Percentiles rank a stretch among this genome's conserved stretches.
Evolutionary conservation across 2,888 invertebrate genomes (phyloP).

Genomic region (Lamellibrachia satsuma): DNA sequence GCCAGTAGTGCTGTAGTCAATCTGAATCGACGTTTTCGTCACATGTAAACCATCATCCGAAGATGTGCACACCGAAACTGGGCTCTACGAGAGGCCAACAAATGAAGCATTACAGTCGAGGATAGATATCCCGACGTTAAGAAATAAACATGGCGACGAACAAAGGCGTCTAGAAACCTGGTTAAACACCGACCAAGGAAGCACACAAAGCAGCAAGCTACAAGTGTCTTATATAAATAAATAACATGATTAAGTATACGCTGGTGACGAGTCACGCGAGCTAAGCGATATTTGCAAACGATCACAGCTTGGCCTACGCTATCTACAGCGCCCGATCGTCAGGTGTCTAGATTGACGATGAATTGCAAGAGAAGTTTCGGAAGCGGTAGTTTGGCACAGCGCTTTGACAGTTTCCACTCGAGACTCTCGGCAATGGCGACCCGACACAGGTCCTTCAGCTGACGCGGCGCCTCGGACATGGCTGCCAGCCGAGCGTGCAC

Average conservation of each 20-base stretch:
- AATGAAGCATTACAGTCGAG: background rate
- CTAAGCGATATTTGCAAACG: background rate
- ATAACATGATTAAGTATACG: background rate
- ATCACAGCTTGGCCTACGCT: conserved; percentile 1
- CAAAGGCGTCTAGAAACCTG: background rate
- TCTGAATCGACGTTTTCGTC: background rate
- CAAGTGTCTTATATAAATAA: background rate
- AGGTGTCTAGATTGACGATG: background rate
- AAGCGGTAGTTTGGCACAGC: conserved; percentile 39
- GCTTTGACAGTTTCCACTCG: conserved; percentile 39
- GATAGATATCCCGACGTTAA: background rate
- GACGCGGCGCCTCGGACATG: conserved; percentile 33
- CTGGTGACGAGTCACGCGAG: background rate
- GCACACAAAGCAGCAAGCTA: background rate
- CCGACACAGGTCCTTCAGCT: conserved; percentile 39
- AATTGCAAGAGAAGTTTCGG: conserved; percentile 41
- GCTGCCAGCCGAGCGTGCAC: conserved; percentile 24
- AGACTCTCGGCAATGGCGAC: conserved; percentile 39
- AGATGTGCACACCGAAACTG: background rate
- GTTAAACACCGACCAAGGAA: background rate
- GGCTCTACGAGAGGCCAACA: background rate
- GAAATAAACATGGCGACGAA: background rate
- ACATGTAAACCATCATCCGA: background rate
- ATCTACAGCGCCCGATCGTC: background rate
- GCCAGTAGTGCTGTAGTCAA: background rate